These are phyloP conservation scores for Pinctada fucata DNA, from an alignment of 2,888 invertebrate genomes.

Conservation along the genomic window DNA sequence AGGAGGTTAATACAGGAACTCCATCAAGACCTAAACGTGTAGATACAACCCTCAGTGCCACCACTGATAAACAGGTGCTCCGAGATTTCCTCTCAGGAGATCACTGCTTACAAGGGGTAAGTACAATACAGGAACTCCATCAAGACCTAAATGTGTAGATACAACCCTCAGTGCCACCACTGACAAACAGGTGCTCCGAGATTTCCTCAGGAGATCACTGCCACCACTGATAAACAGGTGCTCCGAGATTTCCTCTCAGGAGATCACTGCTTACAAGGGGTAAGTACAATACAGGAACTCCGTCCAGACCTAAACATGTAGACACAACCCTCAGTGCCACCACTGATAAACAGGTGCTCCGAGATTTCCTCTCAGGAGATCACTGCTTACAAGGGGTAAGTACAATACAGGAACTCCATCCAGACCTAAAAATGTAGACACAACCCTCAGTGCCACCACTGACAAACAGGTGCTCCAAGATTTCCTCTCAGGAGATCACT, in stretches of 20 bases:
- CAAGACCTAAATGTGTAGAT: constrained; percentile 23
- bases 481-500: constrained; percentile 90
- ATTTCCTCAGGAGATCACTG: constrained; percentile 89
- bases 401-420: not conserved
- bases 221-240: constrained; percentile 80
- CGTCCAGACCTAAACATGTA: constrained; percentile 12
- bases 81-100: constrained; percentile 89
- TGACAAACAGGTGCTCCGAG: constrained; percentile 82
- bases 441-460: constrained; percentile 54
- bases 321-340: constrained; percentile 50
- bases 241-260: constrained; percentile 89
- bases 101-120: constrained; percentile 91
- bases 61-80: constrained; percentile 81
- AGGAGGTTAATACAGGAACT: constrained; percentile 12
- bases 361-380: constrained; percentile 86
- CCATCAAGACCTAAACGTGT: constrained; percentile 19
- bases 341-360: constrained; percentile 81
- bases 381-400: too few relatives aligned
- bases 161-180: constrained; percentile 56
- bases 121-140: constrained; percentile 54
- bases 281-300: constrained; percentile 76
- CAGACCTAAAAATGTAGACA: constrained; percentile 23
- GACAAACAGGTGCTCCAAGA: constrained; percentile 83
- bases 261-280: constrained; percentile 91
- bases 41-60: constrained; percentile 49